phyloP scores from a whole-genome alignment of 2,888 invertebrate species.

The Zeuzera pyrina region DNA sequence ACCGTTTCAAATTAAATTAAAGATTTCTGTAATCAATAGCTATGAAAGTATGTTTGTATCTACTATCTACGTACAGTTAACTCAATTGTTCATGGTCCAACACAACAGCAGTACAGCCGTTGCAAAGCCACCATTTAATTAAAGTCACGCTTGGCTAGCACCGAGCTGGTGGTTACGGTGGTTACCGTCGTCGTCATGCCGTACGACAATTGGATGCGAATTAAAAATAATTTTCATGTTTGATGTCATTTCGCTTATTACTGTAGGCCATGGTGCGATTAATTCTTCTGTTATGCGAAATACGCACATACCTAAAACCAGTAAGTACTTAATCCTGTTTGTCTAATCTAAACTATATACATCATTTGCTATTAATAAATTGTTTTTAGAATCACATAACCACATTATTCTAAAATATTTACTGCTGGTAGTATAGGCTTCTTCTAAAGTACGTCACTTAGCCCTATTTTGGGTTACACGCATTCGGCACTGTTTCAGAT shows the following conservation, averaged over 20 bases:
- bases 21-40: no score
- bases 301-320: not conserved
- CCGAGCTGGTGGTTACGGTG: slow-evolving; percentile 41
- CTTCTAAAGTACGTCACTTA: no score
- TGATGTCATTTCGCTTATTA: slow-evolving; percentile 67
- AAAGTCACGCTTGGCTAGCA: slow-evolving; percentile 52
- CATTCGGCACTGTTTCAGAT: no score
- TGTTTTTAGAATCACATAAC: not conserved
- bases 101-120: slow-evolving; percentile 23
- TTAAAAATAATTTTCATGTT: slow-evolving; percentile 72
- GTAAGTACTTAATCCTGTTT: not conserved
- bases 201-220: slow-evolving; percentile 61
- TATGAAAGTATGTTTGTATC: slow-evolving; percentile 5
- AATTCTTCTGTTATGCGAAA: slow-evolving; percentile 39
- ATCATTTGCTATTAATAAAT: not conserved
- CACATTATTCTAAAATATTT: not conserved
- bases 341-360: not conserved
- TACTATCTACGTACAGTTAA: not conserved
- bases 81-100: slow-evolving; percentile 6
- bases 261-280: slow-evolving; percentile 46
- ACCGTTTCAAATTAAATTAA: no score
- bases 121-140: slow-evolving; percentile 64
- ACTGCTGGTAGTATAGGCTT: no score
- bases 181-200: slow-evolving; percentile 43
- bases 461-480: no score